Base-by-base conservation (phyloP, 2,113 vertebrate genomes). In the Centropristis striata region DNA sequence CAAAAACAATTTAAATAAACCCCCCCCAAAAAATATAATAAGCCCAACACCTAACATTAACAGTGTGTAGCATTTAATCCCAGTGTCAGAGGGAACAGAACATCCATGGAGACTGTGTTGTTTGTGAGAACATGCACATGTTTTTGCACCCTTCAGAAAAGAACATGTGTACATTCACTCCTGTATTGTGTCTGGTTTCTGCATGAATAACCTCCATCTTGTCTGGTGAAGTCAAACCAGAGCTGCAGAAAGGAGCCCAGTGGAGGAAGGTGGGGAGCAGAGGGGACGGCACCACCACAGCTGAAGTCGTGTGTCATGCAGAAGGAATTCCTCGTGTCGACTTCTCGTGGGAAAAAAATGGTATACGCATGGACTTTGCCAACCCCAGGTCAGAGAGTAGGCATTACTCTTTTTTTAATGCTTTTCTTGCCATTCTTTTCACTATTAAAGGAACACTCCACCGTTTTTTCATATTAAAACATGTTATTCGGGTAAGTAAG, bases 331-430 rank as follows among this genome's bases (percentile, higher is more conserved):
- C 94, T 23, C 85, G 55, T 7, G 93, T 96, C 25, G 81, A 87
- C 20, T 95, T 97, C 84, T 69, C 80, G 61, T 97, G 97, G 96
- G 93, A 93, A 41, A 94, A 87, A 92, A 96, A 96, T 15, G 88
- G 93, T 15, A 86, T 92, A 23, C 85, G 78, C 71, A 91, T 96
- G 87, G 95, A 96, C 71, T 91, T 93, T 61, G 89, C 73, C 63
- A 95, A 95, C 82, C 94, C 92, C 83, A 96, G 96, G 96, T 95
- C 49, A 67, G 70, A 69, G 16, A 80, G 23, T 9, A n/a, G 9
- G 42, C 36, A 61, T 60, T 65, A 49, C 65, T 72, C 10, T 37
- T 4, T 41, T 78, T 27, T 23, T 11, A 20, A 51, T 44, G 27
- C 5, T 28, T 70, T 55, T 78, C 39, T 64, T 70, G 18, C 25